These are phyloP conservation scores for Lordiphosa andalusiaca DNA, from an alignment of 2,888 invertebrate genomes.

Conservation along the genomic window DNA sequence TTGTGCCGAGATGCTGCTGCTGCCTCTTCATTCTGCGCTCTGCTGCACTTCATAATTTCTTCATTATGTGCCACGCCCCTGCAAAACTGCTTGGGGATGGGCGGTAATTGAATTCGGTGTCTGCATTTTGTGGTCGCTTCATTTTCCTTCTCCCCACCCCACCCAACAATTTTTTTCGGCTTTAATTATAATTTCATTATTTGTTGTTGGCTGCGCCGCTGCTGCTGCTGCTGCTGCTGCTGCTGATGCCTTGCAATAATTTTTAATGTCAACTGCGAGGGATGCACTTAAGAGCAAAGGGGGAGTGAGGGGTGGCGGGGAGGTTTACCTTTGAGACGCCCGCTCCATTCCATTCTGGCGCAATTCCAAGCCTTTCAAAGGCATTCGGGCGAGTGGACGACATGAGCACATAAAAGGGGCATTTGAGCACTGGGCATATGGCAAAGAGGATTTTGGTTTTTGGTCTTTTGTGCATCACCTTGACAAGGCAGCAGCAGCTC, in stretches of 20 bases:
- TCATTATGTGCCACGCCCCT: slow-evolving; percentile 43
- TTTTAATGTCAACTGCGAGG: slow-evolving; percentile 61
- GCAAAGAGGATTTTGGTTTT: too few relatives aligned
- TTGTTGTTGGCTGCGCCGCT: slow-evolving; percentile 34
- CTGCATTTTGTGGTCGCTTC: slow-evolving; percentile 62
- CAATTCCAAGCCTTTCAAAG: slow-evolving; percentile 50
- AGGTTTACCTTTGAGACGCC: slow-evolving; percentile 32
- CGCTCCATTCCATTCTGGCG: slow-evolving; percentile 4
- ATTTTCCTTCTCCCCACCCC: slow-evolving; percentile 39
- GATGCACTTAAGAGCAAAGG: slow-evolving; percentile 49
- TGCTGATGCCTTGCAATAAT: slow-evolving; percentile 49
- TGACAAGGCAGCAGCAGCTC: too few relatives aligned
- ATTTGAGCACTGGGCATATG: too few relatives aligned
- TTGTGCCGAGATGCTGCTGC: slow-evolving; percentile 4
- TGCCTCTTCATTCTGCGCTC: slow-evolving; percentile 32
- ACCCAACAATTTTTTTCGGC: slow-evolving; percentile 1
- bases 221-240: slow-evolving; percentile 37
- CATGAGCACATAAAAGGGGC: slow-evolving; percentile 22
- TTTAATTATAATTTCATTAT: slow-evolving; percentile 72
- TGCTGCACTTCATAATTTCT: slow-evolving; percentile 71
- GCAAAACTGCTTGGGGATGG: slow-evolving; percentile 2
- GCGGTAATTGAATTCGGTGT: slow-evolving; percentile 43
- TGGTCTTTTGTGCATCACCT: too few relatives aligned
- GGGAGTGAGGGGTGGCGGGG: too few relatives aligned
- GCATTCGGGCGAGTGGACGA: slow-evolving; percentile 41